Evolutionary conservation across 2,888 invertebrate genomes (phyloP).

Genomic region (Heliconius hortense): DNA sequence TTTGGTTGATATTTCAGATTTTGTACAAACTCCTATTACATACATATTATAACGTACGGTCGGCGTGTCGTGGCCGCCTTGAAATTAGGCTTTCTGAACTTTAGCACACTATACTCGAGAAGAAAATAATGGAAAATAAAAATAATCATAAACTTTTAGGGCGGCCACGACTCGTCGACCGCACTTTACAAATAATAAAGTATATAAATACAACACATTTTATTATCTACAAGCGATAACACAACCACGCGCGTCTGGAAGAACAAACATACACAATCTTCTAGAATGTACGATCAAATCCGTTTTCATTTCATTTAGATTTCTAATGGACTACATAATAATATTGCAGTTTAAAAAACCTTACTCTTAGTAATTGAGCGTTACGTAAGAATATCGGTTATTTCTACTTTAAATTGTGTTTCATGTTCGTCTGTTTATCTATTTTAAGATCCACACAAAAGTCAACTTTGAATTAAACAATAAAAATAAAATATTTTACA

Average conservation of each 20-base stretch:
- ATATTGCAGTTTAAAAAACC: slow-evolving; percentile 47
- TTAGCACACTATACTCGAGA: neutral
- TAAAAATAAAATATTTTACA: neutral
- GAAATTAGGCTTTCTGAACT: neutral
- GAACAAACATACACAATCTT: slow-evolving; percentile 33
- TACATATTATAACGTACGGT: neutral
- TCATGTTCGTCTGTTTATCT: slow-evolving; percentile 4
- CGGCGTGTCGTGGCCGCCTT: neutral
- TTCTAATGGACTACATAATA: slow-evolving; percentile 61
- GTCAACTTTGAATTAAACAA: neutral
- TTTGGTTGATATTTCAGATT: slow-evolving; percentile 18
- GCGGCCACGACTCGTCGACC: neutral
- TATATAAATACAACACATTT: slow-evolving; percentile 19
- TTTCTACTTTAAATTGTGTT: slow-evolving; percentile 18
- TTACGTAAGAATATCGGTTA: slow-evolving; percentile 45
- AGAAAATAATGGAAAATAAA: too few species aligned
- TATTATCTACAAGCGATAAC: slow-evolving; percentile 29
- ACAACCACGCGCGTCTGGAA: slow-evolving; percentile 37
- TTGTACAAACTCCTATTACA: neutral
- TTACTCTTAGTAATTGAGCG: slow-evolving; percentile 72
- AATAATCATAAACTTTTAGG: too few species aligned
- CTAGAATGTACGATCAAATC: slow-evolving; percentile 36
- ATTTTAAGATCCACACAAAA: neutral
- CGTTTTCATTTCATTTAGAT: slow-evolving; percentile 43
- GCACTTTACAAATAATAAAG: neutral